Conservation (phyloP, 1,140 invertebrate species). For the Drosophila leontia region DNA sequence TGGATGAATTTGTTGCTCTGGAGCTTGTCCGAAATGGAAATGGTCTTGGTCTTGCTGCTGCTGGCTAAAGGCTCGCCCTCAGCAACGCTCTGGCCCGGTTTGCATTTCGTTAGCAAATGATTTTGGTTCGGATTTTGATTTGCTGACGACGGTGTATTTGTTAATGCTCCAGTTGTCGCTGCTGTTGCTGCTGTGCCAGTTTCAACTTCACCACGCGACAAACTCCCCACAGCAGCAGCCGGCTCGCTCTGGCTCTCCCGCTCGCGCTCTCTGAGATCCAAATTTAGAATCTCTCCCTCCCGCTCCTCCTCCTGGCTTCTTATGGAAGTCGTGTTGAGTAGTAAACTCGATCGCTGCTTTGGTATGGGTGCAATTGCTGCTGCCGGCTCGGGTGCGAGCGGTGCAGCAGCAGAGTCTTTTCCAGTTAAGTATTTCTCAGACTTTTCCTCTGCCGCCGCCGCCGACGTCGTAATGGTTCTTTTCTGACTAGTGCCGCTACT, state of each 20-base stretch:
- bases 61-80: conserved; percentile 48
- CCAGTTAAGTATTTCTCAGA: conserved; percentile 79
- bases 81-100: conserved; percentile 74
- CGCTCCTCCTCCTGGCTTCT: conserved; percentile 64
- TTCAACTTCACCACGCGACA: conserved; percentile 72
- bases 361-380: conserved; percentile 72
- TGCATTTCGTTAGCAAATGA: conserved; percentile 79
- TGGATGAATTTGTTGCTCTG: conserved; percentile 81
- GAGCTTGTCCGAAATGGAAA: conserved; percentile 80
- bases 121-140: conserved; percentile 45
- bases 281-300: conserved; percentile 64
- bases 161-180: conserved; percentile 73
- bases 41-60: conserved; percentile 67
- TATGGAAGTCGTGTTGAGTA: conserved; percentile 60
- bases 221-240: conserved; percentile 49
- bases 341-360: conserved; percentile 83
- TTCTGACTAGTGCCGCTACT: conserved; percentile 58
- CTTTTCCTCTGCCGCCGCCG: conserved; percentile 69
- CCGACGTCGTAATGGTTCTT: conserved; percentile 15
- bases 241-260: conserved; percentile 41
- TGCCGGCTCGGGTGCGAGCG: conserved; percentile 66
- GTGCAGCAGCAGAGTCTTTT: conserved; percentile 65
- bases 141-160: conserved; percentile 63
- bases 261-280: conserved; percentile 58
- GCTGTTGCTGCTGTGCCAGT: conserved; percentile 66